Base-by-base conservation (phyloP, 2,113 vertebrate genomes). In the Smithornis capensis region DNA sequence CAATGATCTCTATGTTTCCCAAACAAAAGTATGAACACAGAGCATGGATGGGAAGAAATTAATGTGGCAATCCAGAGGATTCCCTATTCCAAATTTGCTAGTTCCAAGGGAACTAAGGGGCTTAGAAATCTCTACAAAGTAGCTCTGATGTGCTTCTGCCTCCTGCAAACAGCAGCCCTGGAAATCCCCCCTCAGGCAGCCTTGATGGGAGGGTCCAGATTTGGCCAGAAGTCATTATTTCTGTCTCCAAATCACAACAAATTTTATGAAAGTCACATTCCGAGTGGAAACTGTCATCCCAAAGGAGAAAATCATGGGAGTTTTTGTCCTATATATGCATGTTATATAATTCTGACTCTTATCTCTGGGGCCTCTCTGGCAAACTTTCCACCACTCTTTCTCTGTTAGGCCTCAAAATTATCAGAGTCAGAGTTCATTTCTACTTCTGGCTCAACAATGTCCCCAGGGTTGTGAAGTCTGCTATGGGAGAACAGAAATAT, bases 361-460 rank as follows among this genome's bases (percentile, higher is more conserved):
- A 23, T 94, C 90, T 97, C 94, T 53, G 78, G 65, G 95, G 90
- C 56, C 92, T 93, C 62, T 59, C 64, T 79, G 78, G 62, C 78
- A 83, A 86, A 88, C 44, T 88, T 95, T 97, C 90, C 71, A 79
- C 82, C 6, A 7, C 57, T 96, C 95, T 90, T 33, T 92, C 79
- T 89, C 16, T 90, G 94, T 96, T 95, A 94, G 68, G 79, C 67
- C 86, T 95, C 33, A 2, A 97, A 96, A 94, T 97, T 92, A 92
- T 95, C 56, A 82, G 95, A 97, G 97, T 97, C 81, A 77, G 82
- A 94, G 80, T 95, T 95, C 77, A 95, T 96, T 97, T 97, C 50
- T 96, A 68, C 45, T 95, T 42, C 62, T 63, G 87, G 88, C 90
- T 70, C 86, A 91, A 75, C 65, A 50, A 93, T 95, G 62, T 91